Evolutionary conservation across 1,140 invertebrate genomes (phyloP), one percentile per base, ranked within the genome.

Genomic region (Octopus bimaculoides): DNA sequence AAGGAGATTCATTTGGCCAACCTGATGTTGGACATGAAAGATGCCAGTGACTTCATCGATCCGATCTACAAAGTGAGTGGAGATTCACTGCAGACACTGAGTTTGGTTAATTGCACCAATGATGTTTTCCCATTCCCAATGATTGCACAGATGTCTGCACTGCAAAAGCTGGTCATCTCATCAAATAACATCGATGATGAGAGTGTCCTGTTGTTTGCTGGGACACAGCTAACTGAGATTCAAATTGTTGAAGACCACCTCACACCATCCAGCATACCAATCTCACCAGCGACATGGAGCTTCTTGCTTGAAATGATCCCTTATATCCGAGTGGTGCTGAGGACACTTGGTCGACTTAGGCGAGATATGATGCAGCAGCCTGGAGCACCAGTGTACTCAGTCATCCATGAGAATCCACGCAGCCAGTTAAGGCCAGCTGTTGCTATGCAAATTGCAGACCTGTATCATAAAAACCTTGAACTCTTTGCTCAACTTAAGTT

Each of bases 171-270:
- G 61, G 92, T 93, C 4, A 93, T 96, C 26, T 95, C 94, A 85
- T 94, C 95, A 0, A 95, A 96, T 89, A 96, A 95, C 89, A 88
- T 96, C 17, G 93, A 94, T 76, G 93, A 95, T 81, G 95, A 96
- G 87, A 90, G 95, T 0, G 85, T 96, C 8, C 52, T 87, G n/a
- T 79, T 86, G 53, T 77, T 89, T n/a, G 83, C 85, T 4, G 85
- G 86, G 5, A 86, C 93, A 0, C 92, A 91, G 82, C 86, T 96
- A 26, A 87, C 91, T 73, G 93, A 96, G 84, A 89, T 97, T 74
- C 93, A 95, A 88, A 93, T 97, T 77, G 86, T 95, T 10, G 95
- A 96, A 88, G 96, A 95, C 88, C 91, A 92, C 71, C 95, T 94
- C 82, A 91, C 91, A 0, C 83, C 83, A 54, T 75, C 82, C 7